Evolutionary conservation across 1,140 invertebrate genomes (phyloP).

Genomic region (Polypedilum vanderplanki): DNA sequence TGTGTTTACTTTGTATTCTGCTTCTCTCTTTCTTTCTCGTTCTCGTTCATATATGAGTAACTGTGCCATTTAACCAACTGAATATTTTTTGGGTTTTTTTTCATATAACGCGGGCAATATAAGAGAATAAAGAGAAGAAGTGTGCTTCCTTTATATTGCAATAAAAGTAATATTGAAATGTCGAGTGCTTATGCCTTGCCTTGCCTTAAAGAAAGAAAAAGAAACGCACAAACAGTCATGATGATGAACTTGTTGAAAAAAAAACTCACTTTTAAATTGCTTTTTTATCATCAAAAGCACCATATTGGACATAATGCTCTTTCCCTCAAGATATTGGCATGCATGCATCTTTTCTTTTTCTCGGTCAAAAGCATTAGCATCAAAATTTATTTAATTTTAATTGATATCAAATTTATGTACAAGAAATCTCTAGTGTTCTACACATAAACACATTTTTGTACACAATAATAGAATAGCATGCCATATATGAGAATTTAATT

Average conservation of each 20-base stretch:
- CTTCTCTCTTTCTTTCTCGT: no score
- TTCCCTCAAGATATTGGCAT: neutral
- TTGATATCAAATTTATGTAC: slow-evolving; percentile 26
- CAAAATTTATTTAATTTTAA: slow-evolving; percentile 25
- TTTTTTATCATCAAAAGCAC: slow-evolving; percentile 10
- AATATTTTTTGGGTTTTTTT: no score
- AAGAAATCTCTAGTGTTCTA: neutral
- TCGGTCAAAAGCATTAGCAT: slow-evolving; percentile 3
- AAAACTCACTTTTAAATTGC: neutral
- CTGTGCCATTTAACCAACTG: no score
- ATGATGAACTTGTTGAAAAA: neutral
- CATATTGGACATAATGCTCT: neutral
- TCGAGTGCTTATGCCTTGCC: no score
- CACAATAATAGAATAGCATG: neutral
- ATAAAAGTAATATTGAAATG: no score
- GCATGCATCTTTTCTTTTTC: neutral
- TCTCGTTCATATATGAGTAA: no score
- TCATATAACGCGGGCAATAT: no score
- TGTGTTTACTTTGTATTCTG: neutral
- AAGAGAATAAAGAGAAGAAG: no score
- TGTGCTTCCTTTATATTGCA: no score
- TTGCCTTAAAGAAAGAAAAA: no score
- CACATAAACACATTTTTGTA: neutral
- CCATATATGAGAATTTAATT: neutral
- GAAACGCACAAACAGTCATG: no score